Evolutionary conservation across 2,888 invertebrate genomes (phyloP).

Genomic region (Philonicus albiceps): DNA sequence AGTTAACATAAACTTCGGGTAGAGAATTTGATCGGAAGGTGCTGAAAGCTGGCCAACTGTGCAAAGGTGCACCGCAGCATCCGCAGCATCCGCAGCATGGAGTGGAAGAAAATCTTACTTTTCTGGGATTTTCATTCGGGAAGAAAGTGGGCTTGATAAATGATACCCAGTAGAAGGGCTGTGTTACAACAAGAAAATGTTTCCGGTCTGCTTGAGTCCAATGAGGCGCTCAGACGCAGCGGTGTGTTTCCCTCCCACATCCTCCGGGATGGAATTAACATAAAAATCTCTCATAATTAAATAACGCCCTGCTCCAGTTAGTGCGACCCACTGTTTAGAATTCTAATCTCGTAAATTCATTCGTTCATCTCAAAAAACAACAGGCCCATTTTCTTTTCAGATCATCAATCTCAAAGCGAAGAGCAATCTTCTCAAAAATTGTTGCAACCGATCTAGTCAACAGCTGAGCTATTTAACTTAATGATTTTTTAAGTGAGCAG

Average conservation of each 20-base stretch:
- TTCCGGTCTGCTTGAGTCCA: not conserved
- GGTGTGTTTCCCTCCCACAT: not conserved
- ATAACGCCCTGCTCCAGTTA: not conserved
- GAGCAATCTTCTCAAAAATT: not conserved
- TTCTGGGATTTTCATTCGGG: not conserved
- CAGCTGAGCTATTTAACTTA: conserved; percentile 2
- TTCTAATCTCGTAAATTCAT: not conserved
- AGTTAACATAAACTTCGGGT: not conserved
- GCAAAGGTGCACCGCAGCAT: not conserved
- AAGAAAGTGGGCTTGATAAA: not conserved
- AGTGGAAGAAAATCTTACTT: not conserved
- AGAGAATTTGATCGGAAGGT: conserved; percentile 9
- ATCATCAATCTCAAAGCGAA: not conserved
- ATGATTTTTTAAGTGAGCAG: conserved; percentile 31
- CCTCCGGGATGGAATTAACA: not conserved
- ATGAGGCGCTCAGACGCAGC: not conserved
- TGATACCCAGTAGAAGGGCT: not conserved
- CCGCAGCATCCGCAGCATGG: not conserved
- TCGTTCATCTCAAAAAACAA: not conserved
- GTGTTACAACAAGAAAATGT: not conserved
- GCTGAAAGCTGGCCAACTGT: not conserved
- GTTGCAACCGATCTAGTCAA: conserved; percentile 6
- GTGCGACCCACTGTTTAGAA: not conserved
- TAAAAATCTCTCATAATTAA: not conserved
- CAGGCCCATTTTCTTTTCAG: not conserved